These are phyloP conservation scores for Mayetiola destructor DNA, from an alignment of 2,888 invertebrate species.

Conservation along the genomic window DNA sequence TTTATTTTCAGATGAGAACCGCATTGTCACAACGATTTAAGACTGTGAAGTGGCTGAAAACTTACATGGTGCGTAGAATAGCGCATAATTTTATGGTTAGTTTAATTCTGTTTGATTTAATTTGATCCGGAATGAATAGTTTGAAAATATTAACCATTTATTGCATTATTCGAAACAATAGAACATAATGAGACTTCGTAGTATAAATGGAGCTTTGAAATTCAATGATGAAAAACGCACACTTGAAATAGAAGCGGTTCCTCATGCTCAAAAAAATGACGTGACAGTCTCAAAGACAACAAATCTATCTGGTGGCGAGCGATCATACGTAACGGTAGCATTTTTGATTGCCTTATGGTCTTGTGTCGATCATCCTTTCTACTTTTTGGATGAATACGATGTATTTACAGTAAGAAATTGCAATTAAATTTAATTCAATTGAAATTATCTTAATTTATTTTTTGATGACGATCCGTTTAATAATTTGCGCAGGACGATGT, in stretches of 20 bases:
- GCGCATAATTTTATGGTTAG: conserved; percentile 44
- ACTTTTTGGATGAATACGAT: conserved; percentile 91
- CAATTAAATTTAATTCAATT: neutral
- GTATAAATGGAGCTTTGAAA: conserved; percentile 26
- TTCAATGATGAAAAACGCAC: conserved; percentile 35
- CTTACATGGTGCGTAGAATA: conserved; percentile 42
- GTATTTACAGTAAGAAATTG: conserved; percentile 67
- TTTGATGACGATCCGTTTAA: conserved; percentile 18
- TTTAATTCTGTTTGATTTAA: too few species aligned
- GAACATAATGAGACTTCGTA: conserved; percentile 26
- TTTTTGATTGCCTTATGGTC: conserved; percentile 90
- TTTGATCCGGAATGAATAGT: too few species aligned
- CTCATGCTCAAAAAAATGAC: conserved; percentile 37
- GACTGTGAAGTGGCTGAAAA: conserved; percentile 19
- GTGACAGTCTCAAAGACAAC: conserved; percentile 39
- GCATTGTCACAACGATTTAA: neutral
- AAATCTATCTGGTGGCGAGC: conserved; percentile 86
- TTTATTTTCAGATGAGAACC: neutral
- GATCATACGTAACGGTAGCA: conserved; percentile 89
- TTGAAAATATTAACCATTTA: too few species aligned
- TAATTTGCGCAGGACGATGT: conserved; percentile 55
- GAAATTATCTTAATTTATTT: neutral
- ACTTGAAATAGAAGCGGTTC: conserved; percentile 40
- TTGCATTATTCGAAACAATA: conserved; percentile 17
- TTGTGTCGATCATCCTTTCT: conserved; percentile 80